phyloP scores from a whole-genome alignment of 2,888 invertebrate species.

The Cosmia pyralina region DNA sequence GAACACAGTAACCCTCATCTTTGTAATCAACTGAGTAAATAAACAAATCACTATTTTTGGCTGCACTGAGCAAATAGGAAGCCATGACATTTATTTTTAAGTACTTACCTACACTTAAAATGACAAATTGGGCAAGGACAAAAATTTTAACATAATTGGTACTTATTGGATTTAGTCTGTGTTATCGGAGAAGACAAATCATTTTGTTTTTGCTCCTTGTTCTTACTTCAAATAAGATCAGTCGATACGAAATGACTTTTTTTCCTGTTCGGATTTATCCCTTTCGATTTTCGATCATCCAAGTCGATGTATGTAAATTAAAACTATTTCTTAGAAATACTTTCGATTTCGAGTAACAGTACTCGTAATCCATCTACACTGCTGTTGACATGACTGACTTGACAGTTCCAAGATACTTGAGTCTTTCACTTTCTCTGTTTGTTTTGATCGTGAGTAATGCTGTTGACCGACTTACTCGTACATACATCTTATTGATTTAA shows the following conservation, averaged over 20 bases:
- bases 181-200: not conserved
- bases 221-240: not conserved
- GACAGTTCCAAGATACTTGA: conserved; percentile 38
- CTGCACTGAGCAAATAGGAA: conserved; percentile 27
- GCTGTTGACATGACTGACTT: conserved; percentile 17
- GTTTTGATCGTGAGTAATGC: conserved; percentile 46
- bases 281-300: conserved; percentile 1
- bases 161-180: conserved; percentile 18
- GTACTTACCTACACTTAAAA: conserved; percentile 4
- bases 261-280: conserved; percentile 19
- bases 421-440: conserved; percentile 47
- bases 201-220: not conserved
- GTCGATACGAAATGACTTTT: not conserved
- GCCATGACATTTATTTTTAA: not conserved
- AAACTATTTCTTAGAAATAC: conserved; percentile 52
- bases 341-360: conserved; percentile 41
- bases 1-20: conserved; percentile 1
- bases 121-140: conserved; percentile 19
- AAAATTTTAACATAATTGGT: conserved; percentile 15
- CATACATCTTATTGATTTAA: conserved; percentile 16
- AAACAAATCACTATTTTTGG: conserved; percentile 25
- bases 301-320: conserved; percentile 15
- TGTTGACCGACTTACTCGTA: conserved; percentile 36
- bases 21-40: not conserved
- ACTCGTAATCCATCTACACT: conserved; percentile 26